Evolutionary conservation across 2,888 invertebrate species (phyloP).

Genomic region (Acleris sparsana): DNA sequence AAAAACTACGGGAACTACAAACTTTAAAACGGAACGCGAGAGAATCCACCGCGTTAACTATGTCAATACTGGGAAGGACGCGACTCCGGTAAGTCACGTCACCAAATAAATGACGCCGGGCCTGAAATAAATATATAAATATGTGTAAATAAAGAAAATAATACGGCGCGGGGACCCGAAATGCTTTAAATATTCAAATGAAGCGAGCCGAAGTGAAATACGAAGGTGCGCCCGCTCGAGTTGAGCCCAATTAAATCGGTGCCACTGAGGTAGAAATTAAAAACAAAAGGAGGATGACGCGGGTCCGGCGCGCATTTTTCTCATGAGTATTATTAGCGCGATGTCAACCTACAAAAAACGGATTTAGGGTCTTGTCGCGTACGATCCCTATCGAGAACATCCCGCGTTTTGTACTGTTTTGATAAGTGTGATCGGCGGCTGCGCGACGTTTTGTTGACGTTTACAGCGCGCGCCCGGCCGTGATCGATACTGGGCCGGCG

Average conservation of each 20-base stretch:
- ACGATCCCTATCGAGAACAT: slow-evolving; percentile 80
- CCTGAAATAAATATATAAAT: slow-evolving; percentile 82
- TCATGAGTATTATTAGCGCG: slow-evolving; percentile 84
- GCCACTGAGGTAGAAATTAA: slow-evolving; percentile 84
- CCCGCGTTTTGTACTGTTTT: slow-evolving; percentile 82
- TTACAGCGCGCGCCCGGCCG: slow-evolving; percentile 65
- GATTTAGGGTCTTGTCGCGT: slow-evolving; percentile 76
- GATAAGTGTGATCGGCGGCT: slow-evolving; percentile 73
- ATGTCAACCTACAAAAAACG: slow-evolving; percentile 82
- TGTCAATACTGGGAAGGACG: slow-evolving; percentile 82
- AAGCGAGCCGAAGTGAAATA: slow-evolving; percentile 82
- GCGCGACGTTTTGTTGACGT: slow-evolving; percentile 73
- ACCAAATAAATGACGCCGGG: slow-evolving; percentile 79
- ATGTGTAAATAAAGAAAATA: slow-evolving; percentile 83
- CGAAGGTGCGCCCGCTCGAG: slow-evolving; percentile 81
- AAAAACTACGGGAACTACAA: slow-evolving; percentile 69
- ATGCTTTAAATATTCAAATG: slow-evolving; percentile 84
- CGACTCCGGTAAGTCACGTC: slow-evolving; percentile 83
- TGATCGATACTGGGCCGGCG: slow-evolving; percentile 63
- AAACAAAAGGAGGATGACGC: slow-evolving; percentile 81
- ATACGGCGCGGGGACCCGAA: slow-evolving; percentile 74
- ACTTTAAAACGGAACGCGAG: slow-evolving; percentile 81
- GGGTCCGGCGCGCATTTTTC: slow-evolving; percentile 81
- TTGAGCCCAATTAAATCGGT: slow-evolving; percentile 83
- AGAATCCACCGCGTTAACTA: slow-evolving; percentile 81